A percentile compares a stretch with the other conserved stretches of the same genome.
phyloP scores from a whole-genome alignment of 1,140 invertebrate genomes.

The Lasioglossum albipes region DNA sequence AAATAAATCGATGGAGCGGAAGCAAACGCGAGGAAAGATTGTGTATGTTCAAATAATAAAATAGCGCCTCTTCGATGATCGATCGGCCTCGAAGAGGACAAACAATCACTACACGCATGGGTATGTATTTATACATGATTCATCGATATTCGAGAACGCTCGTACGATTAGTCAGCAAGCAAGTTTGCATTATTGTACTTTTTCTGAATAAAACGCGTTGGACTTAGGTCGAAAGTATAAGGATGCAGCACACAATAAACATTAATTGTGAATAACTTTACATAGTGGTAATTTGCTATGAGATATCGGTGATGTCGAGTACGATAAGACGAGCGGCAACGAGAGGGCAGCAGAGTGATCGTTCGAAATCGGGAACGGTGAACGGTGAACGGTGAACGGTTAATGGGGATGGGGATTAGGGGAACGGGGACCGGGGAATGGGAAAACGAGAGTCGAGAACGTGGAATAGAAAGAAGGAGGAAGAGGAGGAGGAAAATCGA shows the following conservation, averaged over 20 bases:
- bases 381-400: background rate
- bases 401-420: background rate
- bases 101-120: no score
- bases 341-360: background rate
- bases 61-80: no score
- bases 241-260: background rate
- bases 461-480: background rate
- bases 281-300: background rate
- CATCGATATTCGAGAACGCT: background rate
- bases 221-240: background rate
- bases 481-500: constrained; percentile 1
- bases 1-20: no score
- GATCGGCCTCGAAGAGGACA: no score
- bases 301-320: background rate
- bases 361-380: background rate
- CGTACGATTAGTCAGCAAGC: background rate
- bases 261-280: no score
- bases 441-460: background rate
- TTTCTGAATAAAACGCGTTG: background rate
- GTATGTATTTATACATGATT: no score
- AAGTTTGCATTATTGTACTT: background rate
- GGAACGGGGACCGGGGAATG: background rate
- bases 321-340: background rate
- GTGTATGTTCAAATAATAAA: no score
- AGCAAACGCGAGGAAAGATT: no score